Evolutionary conservation across 2,888 invertebrate genomes (phyloP).

Genomic region (Trissonchulus latispiculum): DNA sequence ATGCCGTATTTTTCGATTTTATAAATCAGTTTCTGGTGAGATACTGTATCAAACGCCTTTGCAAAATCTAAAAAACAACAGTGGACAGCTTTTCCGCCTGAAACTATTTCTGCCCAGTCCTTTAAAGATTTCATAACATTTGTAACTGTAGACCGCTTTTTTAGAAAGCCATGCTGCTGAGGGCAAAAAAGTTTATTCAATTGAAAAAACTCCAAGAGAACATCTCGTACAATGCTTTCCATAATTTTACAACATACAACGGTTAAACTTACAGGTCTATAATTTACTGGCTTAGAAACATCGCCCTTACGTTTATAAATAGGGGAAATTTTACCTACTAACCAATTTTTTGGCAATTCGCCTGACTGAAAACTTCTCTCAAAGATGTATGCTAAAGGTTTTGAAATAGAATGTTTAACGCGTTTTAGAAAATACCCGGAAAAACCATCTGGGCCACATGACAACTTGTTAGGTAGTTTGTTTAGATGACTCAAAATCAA

Average conservation of each 20-base stretch:
- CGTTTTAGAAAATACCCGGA: neutral
- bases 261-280: neutral
- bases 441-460: neutral
- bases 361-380: neutral
- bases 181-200: neutral
- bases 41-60: too few relatives aligned
- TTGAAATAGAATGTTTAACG: neutral
- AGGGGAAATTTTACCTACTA: neutral
- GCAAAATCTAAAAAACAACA: too few relatives aligned
- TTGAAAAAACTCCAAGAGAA: neutral
- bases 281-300: neutral
- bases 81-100: too few relatives aligned
- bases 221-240: neutral
- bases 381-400: neutral
- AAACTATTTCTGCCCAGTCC: too few relatives aligned
- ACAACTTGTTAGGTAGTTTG: neutral
- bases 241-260: neutral
- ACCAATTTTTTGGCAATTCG: neutral
- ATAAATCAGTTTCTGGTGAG: too few relatives aligned
- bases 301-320: neutral
- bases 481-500: neutral
- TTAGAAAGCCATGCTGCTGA: neutral
- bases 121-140: too few relatives aligned
- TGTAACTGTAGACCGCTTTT: neutral
- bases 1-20: too few relatives aligned